A percentile compares a stretch with the other conserved stretches of the same genome.
phyloP scores from a whole-genome alignment of 2,888 invertebrate genomes.

The Plutella xylostella region DNA sequence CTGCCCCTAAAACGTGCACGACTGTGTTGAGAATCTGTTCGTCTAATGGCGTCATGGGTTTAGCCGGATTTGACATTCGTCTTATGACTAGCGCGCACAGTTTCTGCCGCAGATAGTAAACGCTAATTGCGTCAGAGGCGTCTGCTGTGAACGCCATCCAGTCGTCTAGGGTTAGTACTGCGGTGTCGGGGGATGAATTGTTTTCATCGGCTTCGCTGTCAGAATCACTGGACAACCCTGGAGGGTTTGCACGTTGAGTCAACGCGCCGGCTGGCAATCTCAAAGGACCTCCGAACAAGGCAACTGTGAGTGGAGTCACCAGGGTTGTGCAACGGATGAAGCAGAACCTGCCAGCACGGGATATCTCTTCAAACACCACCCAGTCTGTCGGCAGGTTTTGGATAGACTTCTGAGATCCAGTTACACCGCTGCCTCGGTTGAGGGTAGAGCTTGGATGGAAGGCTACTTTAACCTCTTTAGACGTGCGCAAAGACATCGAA shows the following conservation, averaged over 20 bases:
- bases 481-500: conserved; percentile 71
- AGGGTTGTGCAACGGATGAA: conserved; percentile 84
- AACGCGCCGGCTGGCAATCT: conserved; percentile 65
- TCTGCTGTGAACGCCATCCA: conserved; percentile 81
- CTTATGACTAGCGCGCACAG: conserved; percentile 77
- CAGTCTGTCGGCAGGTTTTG: conserved; percentile 79
- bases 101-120: conserved; percentile 78
- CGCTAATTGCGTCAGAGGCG: conserved; percentile 73
- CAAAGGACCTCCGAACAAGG: conserved; percentile 80
- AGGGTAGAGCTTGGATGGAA: conserved; percentile 73
- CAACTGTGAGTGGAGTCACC: conserved; percentile 84
- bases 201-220: conserved; percentile 56
- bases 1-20: conserved; percentile 75
- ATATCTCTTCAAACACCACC: conserved; percentile 90
- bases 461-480: conserved; percentile 66
- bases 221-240: conserved; percentile 55
- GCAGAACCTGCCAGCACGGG: conserved; percentile 75
- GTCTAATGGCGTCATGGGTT: conserved; percentile 69
- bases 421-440: conserved; percentile 66
- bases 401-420: conserved; percentile 39
- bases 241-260: conserved; percentile 53
- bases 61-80: conserved; percentile 70
- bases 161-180: conserved; percentile 74
- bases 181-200: conserved; percentile 42
- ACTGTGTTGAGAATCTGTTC: conserved; percentile 77